Evolutionary conservation across 2,888 invertebrate genomes (phyloP), one percentile per base, ranked within the genome.

Genomic region (Pammene aurita): DNA sequence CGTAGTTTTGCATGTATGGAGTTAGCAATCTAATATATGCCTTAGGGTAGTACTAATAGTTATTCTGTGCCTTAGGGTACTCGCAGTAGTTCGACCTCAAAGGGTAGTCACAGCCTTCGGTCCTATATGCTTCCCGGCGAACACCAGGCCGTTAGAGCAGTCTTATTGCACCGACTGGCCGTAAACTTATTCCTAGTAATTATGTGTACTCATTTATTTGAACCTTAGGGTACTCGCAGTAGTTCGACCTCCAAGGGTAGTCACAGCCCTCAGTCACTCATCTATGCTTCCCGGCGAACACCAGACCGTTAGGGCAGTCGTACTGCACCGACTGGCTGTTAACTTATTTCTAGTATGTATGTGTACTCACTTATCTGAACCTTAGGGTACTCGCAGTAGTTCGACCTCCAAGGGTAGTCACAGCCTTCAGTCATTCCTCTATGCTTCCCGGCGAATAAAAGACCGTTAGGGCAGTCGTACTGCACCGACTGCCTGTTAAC

Each of bases 31-130:
- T n/a, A n/a, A n/a, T n/a, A n/a, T n/a, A n/a, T n/a, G n/a, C n/a
- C n/a, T n/a, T n/a, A n/a, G n/a, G n/a, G n/a, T n/a, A n/a, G n/a
- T n/a, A n/a, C n/a, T n/a, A n/a, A n/a, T n/a, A n/a, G n/a, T n/a
- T n/a, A n/a, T n/a, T 95, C 94, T 85, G n/a, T n/a, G 85, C 86
- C 80, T 93, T 93, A 66, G 93, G 93, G 72, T 92, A 93, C 72
- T 96, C 96, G 87, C 97, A 97, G 87, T 97, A 97, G 84, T 96
- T 96, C n/a, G n/a, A 96, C 77, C 97, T 93, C 97, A 97, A 97
- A 0, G 97, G 97, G 80, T 97, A 97, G 87, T 97, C 97, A 81
- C 97, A 97, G 1, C 97, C 97, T 81, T 97, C 97, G 0, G 97
- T 97, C 6, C 97, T 97, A 96, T 93, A 80, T 97, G 96, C 83